Evolutionary conservation across 2,888 invertebrate genomes (phyloP), one percentile per base, ranked within the genome.

Genomic region (Hyposoter dolosus): DNA sequence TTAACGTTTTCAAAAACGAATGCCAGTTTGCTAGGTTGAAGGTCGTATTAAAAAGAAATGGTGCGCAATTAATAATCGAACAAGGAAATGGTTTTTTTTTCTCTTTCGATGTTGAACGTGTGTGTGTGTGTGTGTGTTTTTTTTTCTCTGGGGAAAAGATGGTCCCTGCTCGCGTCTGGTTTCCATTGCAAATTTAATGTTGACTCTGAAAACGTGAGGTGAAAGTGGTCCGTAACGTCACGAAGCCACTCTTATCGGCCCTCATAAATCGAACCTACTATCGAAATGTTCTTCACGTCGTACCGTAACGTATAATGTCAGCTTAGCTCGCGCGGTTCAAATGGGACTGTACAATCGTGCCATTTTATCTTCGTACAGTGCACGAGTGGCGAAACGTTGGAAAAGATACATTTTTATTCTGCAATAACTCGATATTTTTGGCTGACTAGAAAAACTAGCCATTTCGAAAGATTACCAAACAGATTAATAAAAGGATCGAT

Each of bases 181-280:
- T 3, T 65, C 40, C 19, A 43, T 65, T 53, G 43, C n/a, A 75
- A 32, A 63, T 75, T 66, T 45, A 32, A 76, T 69, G 53, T 32
- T 32, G 28, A 56, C 53, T 40, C 40, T 56, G 75, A 47, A 53
- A 84, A 81, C 80, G 80, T 53, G 76, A 65, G 76, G 80, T 81
- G 84, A 81, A 84, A 84, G 84, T 66, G 56, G 68, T 45, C 75
- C 40, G 68, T 32, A 75, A 50, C 75, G 47, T 75, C 75, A 80
- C 75, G 75, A 84, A 23, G 10, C 9, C 19, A 65, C 35, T 77
- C 63, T 84, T 84, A 84, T 84, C 84, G 80, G 50, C 32, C 63
- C 23, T 76, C 75, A 43, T 75, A 69, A 71, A 80, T 84, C 72
- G 78, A 83, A 74, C 78, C 23, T 40, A 75, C 71, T 77, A 83